Evolutionary conservation across 2,797 vertebrate genomes (phyloP).

Genomic region (Xenentodon cancila): DNA sequence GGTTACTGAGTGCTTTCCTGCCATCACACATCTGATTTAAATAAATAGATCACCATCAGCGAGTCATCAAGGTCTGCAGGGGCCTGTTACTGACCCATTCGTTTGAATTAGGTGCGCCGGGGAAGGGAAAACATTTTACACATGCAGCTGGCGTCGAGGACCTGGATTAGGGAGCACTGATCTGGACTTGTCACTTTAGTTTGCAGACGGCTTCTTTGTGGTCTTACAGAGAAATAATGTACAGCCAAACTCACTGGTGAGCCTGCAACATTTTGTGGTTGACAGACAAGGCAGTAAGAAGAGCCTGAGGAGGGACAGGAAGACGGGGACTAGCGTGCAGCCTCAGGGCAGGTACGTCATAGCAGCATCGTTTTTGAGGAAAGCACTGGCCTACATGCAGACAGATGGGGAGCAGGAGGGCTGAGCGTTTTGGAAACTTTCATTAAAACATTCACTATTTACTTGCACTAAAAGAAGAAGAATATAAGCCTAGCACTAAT

Average conservation of each 20-base stretch:
- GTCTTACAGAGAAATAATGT: conserved; percentile 1
- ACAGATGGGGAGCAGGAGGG: conserved; percentile 23
- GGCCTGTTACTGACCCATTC: too few species aligned
- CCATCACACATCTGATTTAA: too few species aligned
- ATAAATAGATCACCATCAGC: too few species aligned
- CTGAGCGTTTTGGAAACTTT: conserved; percentile 20
- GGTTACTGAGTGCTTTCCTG: too few species aligned
- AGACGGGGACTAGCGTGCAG: conserved; percentile 33
- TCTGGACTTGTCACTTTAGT: background rate
- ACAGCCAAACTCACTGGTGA: conserved; percentile 43
- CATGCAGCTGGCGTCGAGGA: too few species aligned
- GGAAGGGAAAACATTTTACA: too few species aligned
- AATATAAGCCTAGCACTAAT: background rate
- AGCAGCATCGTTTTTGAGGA: conserved; percentile 41
- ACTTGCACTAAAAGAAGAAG: conserved; percentile 9
- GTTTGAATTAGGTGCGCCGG: too few species aligned
- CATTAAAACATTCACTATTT: conserved; percentile 30
- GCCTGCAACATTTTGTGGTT: conserved; percentile 31
- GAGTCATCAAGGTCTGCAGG: too few species aligned
- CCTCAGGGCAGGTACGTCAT: conserved; percentile 53
- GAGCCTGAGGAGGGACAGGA: conserved; percentile 23
- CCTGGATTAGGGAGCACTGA: too few species aligned
- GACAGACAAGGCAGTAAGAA: conserved; percentile 58
- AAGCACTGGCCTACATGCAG: conserved; percentile 61
- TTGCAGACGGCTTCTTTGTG: background rate